phyloP scores from a whole-genome alignment of 2,888 invertebrate species.

The Caenorhabditis sulstoni region DNA sequence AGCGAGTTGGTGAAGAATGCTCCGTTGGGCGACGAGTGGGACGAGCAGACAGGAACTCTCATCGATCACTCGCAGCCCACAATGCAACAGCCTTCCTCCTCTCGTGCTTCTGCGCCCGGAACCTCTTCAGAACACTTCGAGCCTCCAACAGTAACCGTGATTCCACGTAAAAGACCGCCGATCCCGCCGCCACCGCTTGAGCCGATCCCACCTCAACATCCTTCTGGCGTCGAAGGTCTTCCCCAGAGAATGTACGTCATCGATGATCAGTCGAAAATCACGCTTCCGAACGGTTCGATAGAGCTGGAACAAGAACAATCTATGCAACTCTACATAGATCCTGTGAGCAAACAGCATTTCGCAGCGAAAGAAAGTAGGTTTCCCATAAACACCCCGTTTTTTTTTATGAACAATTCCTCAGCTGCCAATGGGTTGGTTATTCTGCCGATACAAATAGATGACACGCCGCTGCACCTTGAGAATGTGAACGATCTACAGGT shows the following conservation, averaged over 20 bases:
- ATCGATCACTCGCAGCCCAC: background rate
- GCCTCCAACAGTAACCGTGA: too few relatives aligned
- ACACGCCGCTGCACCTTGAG: too few relatives aligned
- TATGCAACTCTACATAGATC: slow-evolving; percentile 72
- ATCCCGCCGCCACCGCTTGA: too few relatives aligned
- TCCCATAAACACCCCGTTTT: background rate
- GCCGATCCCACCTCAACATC: too few relatives aligned
- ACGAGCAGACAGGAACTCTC: slow-evolving; percentile 27
- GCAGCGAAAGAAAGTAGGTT: slow-evolving; percentile 68
- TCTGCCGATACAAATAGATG: too few relatives aligned
- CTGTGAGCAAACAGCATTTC: slow-evolving; percentile 73
- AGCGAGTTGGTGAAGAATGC: slow-evolving; percentile 34
- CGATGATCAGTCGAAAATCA: background rate
- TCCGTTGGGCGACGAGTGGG: slow-evolving; percentile 38
- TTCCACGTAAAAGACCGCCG: too few relatives aligned
- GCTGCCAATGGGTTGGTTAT: too few relatives aligned
- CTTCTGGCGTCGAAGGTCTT: too few relatives aligned
- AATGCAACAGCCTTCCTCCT: background rate
- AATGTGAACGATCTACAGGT: too few relatives aligned
- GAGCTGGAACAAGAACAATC: slow-evolving; percentile 49
- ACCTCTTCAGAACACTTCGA: background rate
- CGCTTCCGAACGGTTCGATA: slow-evolving; percentile 5
- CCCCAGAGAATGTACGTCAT: too few relatives aligned
- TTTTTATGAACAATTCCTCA: background rate
- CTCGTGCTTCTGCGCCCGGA: too few relatives aligned